phyloP scores from a whole-genome alignment of 1,140 invertebrate species.

The Lepidurus apus region DNA sequence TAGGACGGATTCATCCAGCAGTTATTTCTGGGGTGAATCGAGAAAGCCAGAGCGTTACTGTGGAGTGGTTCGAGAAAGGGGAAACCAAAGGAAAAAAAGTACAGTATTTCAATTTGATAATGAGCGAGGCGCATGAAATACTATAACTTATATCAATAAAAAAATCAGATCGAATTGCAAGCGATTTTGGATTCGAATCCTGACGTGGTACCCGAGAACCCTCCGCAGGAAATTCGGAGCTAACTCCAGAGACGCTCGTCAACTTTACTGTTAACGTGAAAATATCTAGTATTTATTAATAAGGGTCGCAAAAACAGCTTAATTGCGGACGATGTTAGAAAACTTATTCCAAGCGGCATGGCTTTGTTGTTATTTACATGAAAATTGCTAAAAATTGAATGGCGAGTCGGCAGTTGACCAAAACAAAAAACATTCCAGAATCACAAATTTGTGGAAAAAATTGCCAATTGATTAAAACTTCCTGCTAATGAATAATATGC shows the following conservation, averaged over 20 bases:
- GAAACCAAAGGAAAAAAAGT: slow-evolving; percentile 99
- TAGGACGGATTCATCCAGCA: slow-evolving; percentile 88
- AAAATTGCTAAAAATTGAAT: neutral
- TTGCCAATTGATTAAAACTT: no score
- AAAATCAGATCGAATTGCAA: slow-evolving; percentile 70
- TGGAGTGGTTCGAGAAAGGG: slow-evolving; percentile 97
- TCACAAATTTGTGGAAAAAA: no score
- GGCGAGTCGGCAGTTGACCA: neutral
- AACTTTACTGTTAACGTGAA: neutral
- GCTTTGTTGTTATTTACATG: neutral
- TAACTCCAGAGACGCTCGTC: neutral
- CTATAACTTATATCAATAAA: slow-evolving; percentile 5
- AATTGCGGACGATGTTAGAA: neutral
- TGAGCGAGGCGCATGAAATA: neutral
- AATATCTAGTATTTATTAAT: neutral
- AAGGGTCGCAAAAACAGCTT: neutral
- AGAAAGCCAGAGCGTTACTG: slow-evolving; percentile 80
- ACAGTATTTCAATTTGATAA: slow-evolving; percentile 28
- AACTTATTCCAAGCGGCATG: neutral
- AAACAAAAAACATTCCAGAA: no score
- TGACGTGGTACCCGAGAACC: slow-evolving; percentile 54
- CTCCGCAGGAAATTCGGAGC: slow-evolving; percentile 39
- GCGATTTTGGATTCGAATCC: slow-evolving; percentile 81
- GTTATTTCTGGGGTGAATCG: slow-evolving; percentile 87
- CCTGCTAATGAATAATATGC: no score